Base-by-base conservation (phyloP, 2,888 invertebrate genomes). In the Alloscopus bannaensis region DNA sequence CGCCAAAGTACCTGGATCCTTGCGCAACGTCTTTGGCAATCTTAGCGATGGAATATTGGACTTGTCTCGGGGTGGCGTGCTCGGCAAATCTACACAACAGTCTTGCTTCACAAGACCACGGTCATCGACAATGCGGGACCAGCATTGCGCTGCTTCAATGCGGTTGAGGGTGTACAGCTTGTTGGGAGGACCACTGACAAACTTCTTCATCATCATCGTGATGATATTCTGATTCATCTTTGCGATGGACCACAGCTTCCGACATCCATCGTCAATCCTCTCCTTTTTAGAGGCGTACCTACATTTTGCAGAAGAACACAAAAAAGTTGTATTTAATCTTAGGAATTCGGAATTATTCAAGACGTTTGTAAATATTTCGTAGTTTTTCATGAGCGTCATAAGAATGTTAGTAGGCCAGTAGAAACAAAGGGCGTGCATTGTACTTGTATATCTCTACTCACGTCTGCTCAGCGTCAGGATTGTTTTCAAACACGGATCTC, bases 161-260 rank as follows among this genome's bases (percentile, higher is more conserved):
- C 73, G 55, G 29, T 73, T 73, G n/a, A 73, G 36, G 6, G 65
- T 73, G 29, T 65, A 73, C n/a, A 73, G 45, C 28, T 65, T 73
- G 24, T 36, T 45, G 4, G 65, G 65, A 2, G 73, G 73, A 3
- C 73, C 73, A 29, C 73, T 73, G 45, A 64, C 70, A 40, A 72
- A 72, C 20, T 73, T 73, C 18, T 65, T 73, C 73, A 73, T 73
- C 65, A 73, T 65, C 65, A 59, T 73, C 29, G 73, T 73, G 4
- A 59, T 73, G 3, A 73, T 24, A 31, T 73, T 73, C 29, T 65
- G 73, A 36, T 73, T 73, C 73, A 73, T 42, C 31, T 57, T 73
- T 26, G 73, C 73, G 31, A 73, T 73, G 3, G 29, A 52, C 20
- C 73, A 65, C 29, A 73, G 20, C 45, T 73, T 73, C 22, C 52